Evolutionary conservation across 2,888 invertebrate species (phyloP), one percentile per base, ranked within the genome.

Genomic region (Catotricha subobsoleta): DNA sequence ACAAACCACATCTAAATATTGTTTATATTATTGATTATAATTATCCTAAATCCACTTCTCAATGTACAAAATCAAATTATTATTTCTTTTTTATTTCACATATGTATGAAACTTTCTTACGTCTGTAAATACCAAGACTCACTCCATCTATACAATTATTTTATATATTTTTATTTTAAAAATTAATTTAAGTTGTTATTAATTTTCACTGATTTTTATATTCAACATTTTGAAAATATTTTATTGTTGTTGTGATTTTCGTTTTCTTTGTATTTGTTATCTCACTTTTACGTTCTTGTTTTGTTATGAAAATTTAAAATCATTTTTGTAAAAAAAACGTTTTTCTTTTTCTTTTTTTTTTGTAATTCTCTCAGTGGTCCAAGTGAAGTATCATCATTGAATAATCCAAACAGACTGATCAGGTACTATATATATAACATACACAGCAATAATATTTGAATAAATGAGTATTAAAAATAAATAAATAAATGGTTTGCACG

Each of bases 381-480:
- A 53, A 61, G 52, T 57, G 62, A 62, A 50, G 60, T 57, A 50
- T 57, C 61, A 54, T 54, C 60, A 52, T 54, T 60, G 60, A 62
- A 60, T 54, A 49, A 48, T 47, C 43, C 48, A 56, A 66, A 67
- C 62, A 65, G 63, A 57, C 59, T 67, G 54, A 66, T 64, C 63
- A 67, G 67, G 67, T 67, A 40, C 13, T 33, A 31, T 6, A 38
- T 23, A 25, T 10, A 25, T 8, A 25, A 25, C 25, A 25, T 10
- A 10, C 7, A 25, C 7, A 8, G 7, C 25, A 10, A 10, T 7
- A 25, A 25, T n/a, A n/a, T n/a, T 8, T 25, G 25, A 25, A 25
- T 8, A 25, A 25, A 7, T 8, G 8, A 7, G 7, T 25, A 25
- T 8, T 10, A 25, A 8, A 34, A 19, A 20, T 21, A 34, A 20